Base-by-base conservation (phyloP, 2,113 vertebrate species). In the Polypterus senegalus region DNA sequence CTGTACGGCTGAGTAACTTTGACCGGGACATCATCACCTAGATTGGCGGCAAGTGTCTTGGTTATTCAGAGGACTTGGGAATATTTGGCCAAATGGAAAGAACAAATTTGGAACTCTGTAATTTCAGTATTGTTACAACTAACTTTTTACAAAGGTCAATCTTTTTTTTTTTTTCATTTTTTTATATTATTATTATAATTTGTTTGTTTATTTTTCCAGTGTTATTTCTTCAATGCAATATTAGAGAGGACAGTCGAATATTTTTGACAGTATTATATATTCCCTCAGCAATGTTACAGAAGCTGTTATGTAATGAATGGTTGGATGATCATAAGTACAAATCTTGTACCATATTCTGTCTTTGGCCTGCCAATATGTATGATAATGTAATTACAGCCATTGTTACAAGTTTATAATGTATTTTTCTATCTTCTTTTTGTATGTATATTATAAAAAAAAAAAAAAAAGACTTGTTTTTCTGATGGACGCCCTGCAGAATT, bases 341-440 rank as follows among this genome's bases (percentile, higher is more conserved):
- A 83, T 67, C 76, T 67, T 79, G 71, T 78, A 73, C 69, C 74
- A 70, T 76, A 70, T 77, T 83, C 77, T 49, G 43, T 83, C 80
- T 83, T 78, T 83, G 76, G 77, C 84, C 84, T 87, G 83, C 83
- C 81, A 83, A 81, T 82, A 83, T 87, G 83, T 88, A 86, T 84
- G 77, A 85, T 88, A 87, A 87, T 88, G 85, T 88, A 86, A 86
- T 87, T 87, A 87, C 83, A 86, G 81, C 84, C 86, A 87, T 85
- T 87, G 85, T 88, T 86, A 88, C 86, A 88, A 79, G 86, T 86
- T 88, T 88, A 83, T 87, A 88, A 88, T 88, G 86, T 88, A 88
- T 88, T 88, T 88, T 88, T 88, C 85, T 88, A 88, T 84, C 85
- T 83, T 87, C 83, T 87, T 88, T 88, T 88, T 88, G 83, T 88